Conservation (phyloP, 2,888 invertebrate genomes). For the Schizotus pectinicornis region DNA sequence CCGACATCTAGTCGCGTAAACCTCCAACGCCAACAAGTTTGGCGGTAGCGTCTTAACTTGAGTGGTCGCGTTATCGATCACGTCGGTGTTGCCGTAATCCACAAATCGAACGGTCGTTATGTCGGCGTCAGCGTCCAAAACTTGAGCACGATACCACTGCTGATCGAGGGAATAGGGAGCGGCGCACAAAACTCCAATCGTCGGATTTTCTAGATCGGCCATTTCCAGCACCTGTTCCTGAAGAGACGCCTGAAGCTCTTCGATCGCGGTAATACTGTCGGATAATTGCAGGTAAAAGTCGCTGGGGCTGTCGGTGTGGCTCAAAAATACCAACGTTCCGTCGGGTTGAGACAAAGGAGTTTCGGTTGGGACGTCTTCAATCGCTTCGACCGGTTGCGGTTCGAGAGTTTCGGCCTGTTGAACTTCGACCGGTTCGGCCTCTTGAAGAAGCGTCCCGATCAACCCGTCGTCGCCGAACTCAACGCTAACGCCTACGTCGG, state of each 20-base stretch:
- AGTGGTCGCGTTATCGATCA: conserved; percentile 67
- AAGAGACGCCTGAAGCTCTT: conserved; percentile 68
- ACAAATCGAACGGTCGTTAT: conserved; percentile 79
- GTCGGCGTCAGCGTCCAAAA: conserved; percentile 79
- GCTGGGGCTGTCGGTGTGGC: conserved; percentile 77
- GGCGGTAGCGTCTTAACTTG: conserved; percentile 69
- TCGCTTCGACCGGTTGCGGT: too few relatives aligned
- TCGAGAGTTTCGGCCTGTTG: too few relatives aligned
- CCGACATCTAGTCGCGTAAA: conserved; percentile 69
- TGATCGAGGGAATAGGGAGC: conserved; percentile 85
- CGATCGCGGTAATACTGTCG: conserved; percentile 64
- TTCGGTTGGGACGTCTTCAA: too few relatives aligned
- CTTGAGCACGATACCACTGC: conserved; percentile 90
- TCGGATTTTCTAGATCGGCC: conserved; percentile 63
- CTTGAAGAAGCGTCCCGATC: not conserved
- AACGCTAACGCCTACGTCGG: conserved; percentile 63
- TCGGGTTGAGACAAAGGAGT: too few relatives aligned
- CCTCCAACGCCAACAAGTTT: conserved; percentile 63
- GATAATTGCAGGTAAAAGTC: conserved; percentile 76
- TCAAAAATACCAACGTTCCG: conserved; percentile 62
- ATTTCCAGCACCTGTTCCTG: conserved; percentile 64
- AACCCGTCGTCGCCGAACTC: conserved; percentile 60
- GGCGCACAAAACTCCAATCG: conserved; percentile 69
- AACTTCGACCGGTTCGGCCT: too few relatives aligned
- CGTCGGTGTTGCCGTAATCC: conserved; percentile 81